phyloP scores from a whole-genome alignment of 2,888 invertebrate species.

The Latrodectus elegans region DNA sequence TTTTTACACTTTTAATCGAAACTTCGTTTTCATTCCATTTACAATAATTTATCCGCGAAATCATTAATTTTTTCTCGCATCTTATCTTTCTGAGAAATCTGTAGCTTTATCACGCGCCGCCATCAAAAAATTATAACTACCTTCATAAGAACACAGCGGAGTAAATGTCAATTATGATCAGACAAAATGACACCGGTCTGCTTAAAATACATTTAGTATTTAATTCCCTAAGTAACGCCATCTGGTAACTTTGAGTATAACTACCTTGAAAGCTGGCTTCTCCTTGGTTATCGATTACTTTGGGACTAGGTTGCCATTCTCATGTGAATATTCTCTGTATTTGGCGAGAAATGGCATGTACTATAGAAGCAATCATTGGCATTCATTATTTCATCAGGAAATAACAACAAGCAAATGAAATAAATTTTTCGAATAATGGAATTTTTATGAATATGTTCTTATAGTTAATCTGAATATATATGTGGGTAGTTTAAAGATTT shows the following conservation, averaged over 20 bases:
- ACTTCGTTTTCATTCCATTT: not conserved
- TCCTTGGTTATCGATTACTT: constrained; percentile 49
- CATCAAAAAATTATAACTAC: not conserved
- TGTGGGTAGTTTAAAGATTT: too few species aligned
- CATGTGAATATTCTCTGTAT: constrained; percentile 3
- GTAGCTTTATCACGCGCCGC: not conserved
- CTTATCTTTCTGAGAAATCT: constrained; percentile 1
- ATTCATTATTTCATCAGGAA: too few species aligned
- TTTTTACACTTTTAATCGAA: constrained; percentile 2
- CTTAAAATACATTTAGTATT: constrained; percentile 50
- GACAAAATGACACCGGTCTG: constrained; percentile 17
- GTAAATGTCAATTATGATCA: constrained; percentile 46
- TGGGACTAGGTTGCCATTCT: constrained; percentile 5
- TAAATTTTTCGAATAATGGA: too few species aligned
- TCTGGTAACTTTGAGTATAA: constrained; percentile 33
- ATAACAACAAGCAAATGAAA: too few species aligned
- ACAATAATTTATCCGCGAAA: not conserved
- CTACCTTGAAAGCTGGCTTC: constrained; percentile 18
- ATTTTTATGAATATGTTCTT: too few species aligned
- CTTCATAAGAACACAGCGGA: not conserved
- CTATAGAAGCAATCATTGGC: too few species aligned
- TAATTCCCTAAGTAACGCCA: constrained; percentile 46
- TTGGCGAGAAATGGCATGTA: constrained; percentile 26
- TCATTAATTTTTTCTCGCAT: constrained; percentile 14
- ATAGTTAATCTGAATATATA: too few species aligned